A percentile compares a stretch with the other conserved stretches of the same genome.
Conservation (phyloP, 2,797 vertebrate species). For the Gallinago solitaria region DNA sequence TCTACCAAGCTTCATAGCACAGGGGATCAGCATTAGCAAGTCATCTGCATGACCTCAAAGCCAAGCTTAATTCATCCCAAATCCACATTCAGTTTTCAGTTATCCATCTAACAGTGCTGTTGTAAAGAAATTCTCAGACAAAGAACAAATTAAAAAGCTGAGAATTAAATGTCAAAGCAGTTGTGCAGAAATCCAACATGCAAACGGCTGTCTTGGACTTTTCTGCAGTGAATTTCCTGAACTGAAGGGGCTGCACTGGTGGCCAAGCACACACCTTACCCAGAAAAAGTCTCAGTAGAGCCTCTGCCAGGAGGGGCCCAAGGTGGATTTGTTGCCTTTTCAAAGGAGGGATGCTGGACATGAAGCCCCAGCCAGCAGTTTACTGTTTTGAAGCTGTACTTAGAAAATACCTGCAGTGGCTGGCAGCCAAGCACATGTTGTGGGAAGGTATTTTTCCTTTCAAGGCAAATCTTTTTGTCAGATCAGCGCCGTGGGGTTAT, state of each 20-base stretch:
- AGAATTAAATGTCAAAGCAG: background rate
- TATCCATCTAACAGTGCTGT: rapidly evolving
- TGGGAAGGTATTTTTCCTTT: background rate
- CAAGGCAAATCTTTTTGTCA: background rate
- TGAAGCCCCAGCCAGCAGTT: background rate
- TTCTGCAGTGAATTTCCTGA: background rate
- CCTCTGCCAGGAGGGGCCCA: background rate
- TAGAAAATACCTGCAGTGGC: background rate
- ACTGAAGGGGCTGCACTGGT: background rate
- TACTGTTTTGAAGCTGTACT: background rate
- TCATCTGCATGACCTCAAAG: background rate
- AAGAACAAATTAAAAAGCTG: background rate
- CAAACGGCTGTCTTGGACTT: background rate
- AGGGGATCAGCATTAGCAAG: background rate
- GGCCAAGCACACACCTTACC: background rate
- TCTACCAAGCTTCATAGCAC: background rate
- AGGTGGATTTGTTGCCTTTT: background rate
- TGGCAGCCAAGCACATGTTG: background rate
- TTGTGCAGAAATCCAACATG: rapidly evolving
- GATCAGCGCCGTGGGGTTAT: background rate
- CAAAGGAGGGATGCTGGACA: background rate
- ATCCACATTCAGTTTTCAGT: background rate
- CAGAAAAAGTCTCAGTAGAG: background rate
- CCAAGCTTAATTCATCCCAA: background rate
- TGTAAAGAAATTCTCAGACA: background rate